Evolutionary conservation across 2,113 vertebrate genomes (phyloP), one percentile per base, ranked within the genome.

Genomic region (Actinemys pallida): DNA sequence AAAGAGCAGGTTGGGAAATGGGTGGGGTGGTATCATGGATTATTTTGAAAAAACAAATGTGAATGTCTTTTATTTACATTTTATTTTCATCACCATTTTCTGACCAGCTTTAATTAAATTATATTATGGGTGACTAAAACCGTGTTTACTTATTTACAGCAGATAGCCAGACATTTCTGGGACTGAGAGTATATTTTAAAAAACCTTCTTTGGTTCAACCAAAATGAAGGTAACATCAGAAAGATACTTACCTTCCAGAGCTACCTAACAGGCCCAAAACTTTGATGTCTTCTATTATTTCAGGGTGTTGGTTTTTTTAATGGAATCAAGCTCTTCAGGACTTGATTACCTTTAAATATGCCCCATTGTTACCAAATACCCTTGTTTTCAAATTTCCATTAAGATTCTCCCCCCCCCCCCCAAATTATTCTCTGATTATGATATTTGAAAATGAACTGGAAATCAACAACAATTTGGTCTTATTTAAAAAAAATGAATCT

Each of bases 51-150:
- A 0, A 1, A 59, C 27, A 45, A 42, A 12, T 47, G 42, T 19
- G 16, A 0, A 10, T 5, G 5, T 35, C 79, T 89, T 24, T 16
- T 22, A 50, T 0, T 50, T 6, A 75, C 62, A 1, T 42, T 42
- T 35, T 72, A n/a, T 5, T 42, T 93, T 47, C 1, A 31, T 8
- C 13, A 83, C 1, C 2, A 83, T 89, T 89, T 89, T 65, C 24
- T 47, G 75, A 80, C 4, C 10, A n/a, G 17, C 19, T 72, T n/a
- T 72, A 72, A 22, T 72, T 72, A 22, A 39, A 7, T 47, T 31
- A 42, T 3, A 59, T 17, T 4, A 56, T 4, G 11, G 92, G 84
- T 80, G 1, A 13, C 42, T 80, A 2, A 54, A 59, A 4, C 47
- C 75, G 9, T n/a, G 7, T 4, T 88, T 75, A 45, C 9, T 83